Conservation (phyloP, 1,140 invertebrate species). For the Latrodectus geometricus region DNA sequence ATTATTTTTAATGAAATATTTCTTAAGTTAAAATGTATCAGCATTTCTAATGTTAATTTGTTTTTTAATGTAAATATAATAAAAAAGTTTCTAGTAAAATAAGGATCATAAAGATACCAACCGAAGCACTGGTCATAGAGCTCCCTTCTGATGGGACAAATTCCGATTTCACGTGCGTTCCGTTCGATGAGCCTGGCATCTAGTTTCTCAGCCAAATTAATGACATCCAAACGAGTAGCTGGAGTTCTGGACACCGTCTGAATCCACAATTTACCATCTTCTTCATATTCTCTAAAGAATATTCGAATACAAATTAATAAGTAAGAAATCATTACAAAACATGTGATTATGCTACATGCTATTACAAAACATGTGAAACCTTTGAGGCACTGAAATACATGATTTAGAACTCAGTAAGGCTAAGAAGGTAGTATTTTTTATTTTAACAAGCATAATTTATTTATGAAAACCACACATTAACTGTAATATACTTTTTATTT, state of each 20-base stretch:
- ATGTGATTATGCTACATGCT: neutral
- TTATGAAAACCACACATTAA: too few species aligned
- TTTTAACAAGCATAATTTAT: too few species aligned
- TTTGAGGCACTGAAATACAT: too few species aligned
- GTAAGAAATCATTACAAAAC: neutral
- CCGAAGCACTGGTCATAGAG: conserved; percentile 97
- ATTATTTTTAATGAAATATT: too few species aligned
- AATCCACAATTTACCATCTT: conserved; percentile 86
- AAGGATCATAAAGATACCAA: conserved; percentile 69
- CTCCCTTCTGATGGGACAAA: conserved; percentile 93
- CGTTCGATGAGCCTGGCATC: conserved; percentile 90
- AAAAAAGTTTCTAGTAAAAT: neutral
- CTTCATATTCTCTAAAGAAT: conserved; percentile 82
- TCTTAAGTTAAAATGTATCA: too few species aligned
- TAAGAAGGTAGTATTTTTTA: too few species aligned
- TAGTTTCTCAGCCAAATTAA: conserved; percentile 94
- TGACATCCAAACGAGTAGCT: conserved; percentile 92
- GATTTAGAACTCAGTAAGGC: too few species aligned
- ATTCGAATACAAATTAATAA: too few species aligned
- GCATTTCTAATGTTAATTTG: too few species aligned
- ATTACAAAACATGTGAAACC: too few species aligned
- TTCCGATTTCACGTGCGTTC: conserved; percentile 94
- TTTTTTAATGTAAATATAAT: too few species aligned
- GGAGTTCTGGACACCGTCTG: conserved; percentile 94
- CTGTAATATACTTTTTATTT: too few species aligned